These are phyloP conservation scores for Prionace glauca DNA, from an alignment of 2,797 vertebrate species.

Conservation along the genomic window DNA sequence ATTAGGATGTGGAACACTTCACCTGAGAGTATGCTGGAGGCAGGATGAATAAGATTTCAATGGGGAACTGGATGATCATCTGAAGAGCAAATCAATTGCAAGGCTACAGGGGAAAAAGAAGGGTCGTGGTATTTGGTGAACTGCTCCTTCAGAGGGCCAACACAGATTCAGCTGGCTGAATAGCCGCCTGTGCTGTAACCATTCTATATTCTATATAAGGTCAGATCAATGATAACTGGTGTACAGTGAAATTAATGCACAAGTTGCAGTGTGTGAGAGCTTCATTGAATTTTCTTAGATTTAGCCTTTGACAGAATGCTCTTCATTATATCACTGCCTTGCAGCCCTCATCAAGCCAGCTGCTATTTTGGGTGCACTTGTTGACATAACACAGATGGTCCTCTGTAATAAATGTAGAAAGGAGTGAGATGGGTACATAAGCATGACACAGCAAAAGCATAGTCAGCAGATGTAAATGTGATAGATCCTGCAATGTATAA, in stretches of 20 bases:
- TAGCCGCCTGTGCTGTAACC: background rate
- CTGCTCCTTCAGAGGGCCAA: background rate
- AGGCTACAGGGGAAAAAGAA: background rate
- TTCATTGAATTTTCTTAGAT: background rate
- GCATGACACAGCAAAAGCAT: conserved; percentile 17
- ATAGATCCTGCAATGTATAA: background rate
- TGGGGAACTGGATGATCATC: background rate
- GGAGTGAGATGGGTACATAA: background rate
- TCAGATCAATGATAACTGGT: background rate
- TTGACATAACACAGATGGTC: background rate
- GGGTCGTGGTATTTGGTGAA: background rate
- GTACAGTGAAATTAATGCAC: background rate
- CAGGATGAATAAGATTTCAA: background rate
- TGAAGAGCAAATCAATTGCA: background rate
- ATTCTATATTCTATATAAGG: background rate
- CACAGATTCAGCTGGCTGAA: background rate
- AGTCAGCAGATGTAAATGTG: background rate
- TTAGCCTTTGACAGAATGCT: background rate
- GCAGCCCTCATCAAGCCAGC: background rate
- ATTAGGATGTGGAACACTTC: background rate
- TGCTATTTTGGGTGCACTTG: conserved; percentile 13
- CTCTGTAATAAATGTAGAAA: background rate
- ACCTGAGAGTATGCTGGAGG: background rate
- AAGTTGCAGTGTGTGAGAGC: background rate
- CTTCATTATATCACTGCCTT: background rate